phyloP scores from a whole-genome alignment of 2,797 vertebrate genomes.

The Melanotaenia parkinsoni region DNA sequence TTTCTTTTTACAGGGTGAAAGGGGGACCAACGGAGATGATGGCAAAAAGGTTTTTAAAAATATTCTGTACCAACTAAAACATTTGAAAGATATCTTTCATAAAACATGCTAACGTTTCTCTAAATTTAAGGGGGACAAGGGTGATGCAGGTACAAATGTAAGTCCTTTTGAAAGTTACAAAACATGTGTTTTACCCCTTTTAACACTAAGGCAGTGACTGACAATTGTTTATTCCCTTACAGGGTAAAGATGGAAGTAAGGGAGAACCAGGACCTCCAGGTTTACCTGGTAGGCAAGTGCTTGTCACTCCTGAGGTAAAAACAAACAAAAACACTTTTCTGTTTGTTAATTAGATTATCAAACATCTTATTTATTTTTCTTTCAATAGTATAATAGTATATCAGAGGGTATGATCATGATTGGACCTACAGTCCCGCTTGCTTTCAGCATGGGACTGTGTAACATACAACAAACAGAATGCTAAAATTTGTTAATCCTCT shows the following conservation, averaged over 20 bases:
- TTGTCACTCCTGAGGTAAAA: slow-evolving; percentile 80
- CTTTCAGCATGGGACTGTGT: neutral
- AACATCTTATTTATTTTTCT: neutral
- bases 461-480: neutral
- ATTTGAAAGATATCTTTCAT: neutral
- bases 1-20: slow-evolving; percentile 73
- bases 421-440: neutral
- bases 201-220: neutral
- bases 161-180: slow-evolving; percentile 34
- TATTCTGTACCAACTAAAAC: neutral
- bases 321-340: neutral
- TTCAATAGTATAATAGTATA: neutral
- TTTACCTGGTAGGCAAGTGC: slow-evolving; percentile 78
- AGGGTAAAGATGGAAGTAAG: slow-evolving; percentile 82
- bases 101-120: slow-evolving; percentile 3
- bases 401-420: neutral
- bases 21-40: slow-evolving; percentile 73
- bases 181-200: neutral
- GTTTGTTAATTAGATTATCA: neutral
- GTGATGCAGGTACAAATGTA: slow-evolving; percentile 76
- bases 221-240: slow-evolving; percentile 1
- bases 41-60: slow-evolving; percentile 75
- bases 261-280: slow-evolving; percentile 83
- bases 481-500: too few relatives aligned
- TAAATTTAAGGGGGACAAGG: slow-evolving; percentile 78